A percentile compares a stretch with the other conserved stretches of the same genome.
These are phyloP conservation scores for Lipotes vexillifer DNA, from an alignment of 2,113 vertebrate genomes.

Conservation along the genomic window DNA sequence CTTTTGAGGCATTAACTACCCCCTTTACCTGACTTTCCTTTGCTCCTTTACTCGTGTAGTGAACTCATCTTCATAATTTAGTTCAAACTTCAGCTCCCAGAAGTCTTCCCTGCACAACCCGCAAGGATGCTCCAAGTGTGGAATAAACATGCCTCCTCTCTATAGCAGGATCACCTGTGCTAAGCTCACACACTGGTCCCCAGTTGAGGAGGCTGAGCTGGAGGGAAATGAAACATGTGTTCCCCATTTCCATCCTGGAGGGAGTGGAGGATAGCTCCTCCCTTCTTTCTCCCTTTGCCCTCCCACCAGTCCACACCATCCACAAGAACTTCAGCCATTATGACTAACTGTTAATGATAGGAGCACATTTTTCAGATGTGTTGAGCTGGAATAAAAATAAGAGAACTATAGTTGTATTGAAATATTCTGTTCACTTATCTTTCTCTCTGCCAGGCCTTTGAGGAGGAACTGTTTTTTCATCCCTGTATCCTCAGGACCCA, in stretches of 20 bases:
- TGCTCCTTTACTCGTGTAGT: neutral
- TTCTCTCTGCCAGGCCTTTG: neutral
- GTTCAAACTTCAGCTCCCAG: neutral
- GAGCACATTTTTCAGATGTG: neutral
- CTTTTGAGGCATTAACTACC: neutral
- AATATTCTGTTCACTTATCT: neutral
- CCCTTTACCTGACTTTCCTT: neutral
- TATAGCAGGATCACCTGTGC: neutral
- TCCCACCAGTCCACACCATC: constrained; percentile 3
- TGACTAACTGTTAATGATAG: neutral
- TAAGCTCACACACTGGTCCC: neutral
- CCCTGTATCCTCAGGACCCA: neutral
- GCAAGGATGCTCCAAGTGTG: accelerated
- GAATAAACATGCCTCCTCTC: neutral
- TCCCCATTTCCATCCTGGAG: neutral
- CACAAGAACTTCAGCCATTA: neutral
- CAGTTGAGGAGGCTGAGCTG: neutral
- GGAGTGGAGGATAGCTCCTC: neutral
- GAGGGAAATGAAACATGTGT: neutral
- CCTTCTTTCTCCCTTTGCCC: neutral
- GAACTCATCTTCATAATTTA: neutral
- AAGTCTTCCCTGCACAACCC: neutral
- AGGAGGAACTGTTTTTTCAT: neutral
- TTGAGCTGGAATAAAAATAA: neutral
- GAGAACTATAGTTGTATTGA: neutral